Evolutionary conservation across 1,140 invertebrate species (phyloP).

Genomic region (Coboldia fuscipes): DNA sequence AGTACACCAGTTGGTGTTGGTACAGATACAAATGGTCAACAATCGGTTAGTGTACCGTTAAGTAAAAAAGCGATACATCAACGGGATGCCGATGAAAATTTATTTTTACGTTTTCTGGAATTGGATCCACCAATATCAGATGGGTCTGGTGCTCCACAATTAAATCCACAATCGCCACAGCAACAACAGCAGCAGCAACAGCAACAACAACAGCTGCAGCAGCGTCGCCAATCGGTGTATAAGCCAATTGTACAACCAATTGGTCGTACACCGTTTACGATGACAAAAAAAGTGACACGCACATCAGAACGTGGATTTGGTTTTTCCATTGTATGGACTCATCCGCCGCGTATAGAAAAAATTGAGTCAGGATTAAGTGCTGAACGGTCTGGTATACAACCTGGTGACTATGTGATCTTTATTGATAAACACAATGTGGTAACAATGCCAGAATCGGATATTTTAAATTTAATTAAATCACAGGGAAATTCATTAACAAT

Average conservation of each 20-base stretch:
- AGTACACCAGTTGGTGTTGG: background rate
- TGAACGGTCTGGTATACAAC: slow-evolving; percentile 51
- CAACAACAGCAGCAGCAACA: slow-evolving; percentile 1
- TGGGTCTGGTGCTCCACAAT: slow-evolving; percentile 23
- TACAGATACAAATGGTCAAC: background rate
- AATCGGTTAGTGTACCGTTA: slow-evolving; percentile 10
- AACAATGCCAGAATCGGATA: slow-evolving; percentile 48
- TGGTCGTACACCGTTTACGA: slow-evolving; percentile 65
- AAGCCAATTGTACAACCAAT: slow-evolving; percentile 9
- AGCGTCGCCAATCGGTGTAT: slow-evolving; percentile 2
- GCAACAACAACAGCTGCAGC: slow-evolving; percentile 1
- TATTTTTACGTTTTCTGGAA: slow-evolving; percentile 57
- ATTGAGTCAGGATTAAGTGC: slow-evolving; percentile 64
- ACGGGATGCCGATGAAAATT: slow-evolving; percentile 41
- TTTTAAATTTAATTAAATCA: slow-evolving; percentile 49
- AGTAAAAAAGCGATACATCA: slow-evolving; percentile 31
- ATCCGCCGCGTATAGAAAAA: slow-evolving; percentile 69
- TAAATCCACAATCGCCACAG: slow-evolving; percentile 4
- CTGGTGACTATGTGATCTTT: slow-evolving; percentile 71
- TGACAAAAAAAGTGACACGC: slow-evolving; percentile 38
- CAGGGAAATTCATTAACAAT: slow-evolving; percentile 31
- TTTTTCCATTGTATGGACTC: slow-evolving; percentile 80
- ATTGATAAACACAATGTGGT: slow-evolving; percentile 70
- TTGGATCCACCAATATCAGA: slow-evolving; percentile 38
- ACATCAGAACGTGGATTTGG: slow-evolving; percentile 43